Evolutionary conservation across 2,113 vertebrate species (phyloP).

Genomic region (Rhinolophus ferrumequinum): DNA sequence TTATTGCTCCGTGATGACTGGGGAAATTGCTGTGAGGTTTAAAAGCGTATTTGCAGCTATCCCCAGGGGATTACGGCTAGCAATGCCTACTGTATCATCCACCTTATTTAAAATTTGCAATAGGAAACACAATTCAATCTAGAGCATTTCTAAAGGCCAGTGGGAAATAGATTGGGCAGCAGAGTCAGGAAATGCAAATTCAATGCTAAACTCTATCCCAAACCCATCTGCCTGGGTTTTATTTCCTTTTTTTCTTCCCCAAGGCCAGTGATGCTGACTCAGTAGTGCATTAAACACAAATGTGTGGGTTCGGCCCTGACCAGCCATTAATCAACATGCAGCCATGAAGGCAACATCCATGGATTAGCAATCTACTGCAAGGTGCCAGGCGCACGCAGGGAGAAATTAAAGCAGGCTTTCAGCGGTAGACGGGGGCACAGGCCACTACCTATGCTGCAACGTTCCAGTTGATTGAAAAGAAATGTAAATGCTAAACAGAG

Average conservation of each 20-base stretch:
- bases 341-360: conserved; percentile 37
- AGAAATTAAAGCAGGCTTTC: conserved; percentile 58
- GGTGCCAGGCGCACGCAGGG: neutral
- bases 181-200: conserved; percentile 70
- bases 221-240: conserved; percentile 63
- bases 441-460: neutral
- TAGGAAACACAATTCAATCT: conserved; percentile 82
- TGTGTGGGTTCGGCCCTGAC: conserved; percentile 68
- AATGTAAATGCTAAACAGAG: neutral
- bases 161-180: conserved; percentile 64
- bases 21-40: conserved; percentile 81
- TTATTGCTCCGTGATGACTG: conserved; percentile 83
- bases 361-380: conserved; percentile 37
- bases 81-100: conserved; percentile 79
- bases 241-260: conserved; percentile 48
- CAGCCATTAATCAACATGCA: conserved; percentile 71
- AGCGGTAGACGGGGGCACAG: neutral
- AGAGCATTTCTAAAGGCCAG: conserved; percentile 71
- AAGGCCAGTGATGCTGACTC: conserved; percentile 67
- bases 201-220: conserved; percentile 48
- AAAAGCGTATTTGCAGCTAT: conserved; percentile 83
- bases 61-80: conserved; percentile 82
- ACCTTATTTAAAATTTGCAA: conserved; percentile 84
- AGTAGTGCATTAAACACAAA: conserved; percentile 72
- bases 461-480: neutral